Evolutionary conservation across 37 sponge, comb jelly and placozoan genomes (phyloP).

Genomic region (Hexactinellida sp.): DNA sequence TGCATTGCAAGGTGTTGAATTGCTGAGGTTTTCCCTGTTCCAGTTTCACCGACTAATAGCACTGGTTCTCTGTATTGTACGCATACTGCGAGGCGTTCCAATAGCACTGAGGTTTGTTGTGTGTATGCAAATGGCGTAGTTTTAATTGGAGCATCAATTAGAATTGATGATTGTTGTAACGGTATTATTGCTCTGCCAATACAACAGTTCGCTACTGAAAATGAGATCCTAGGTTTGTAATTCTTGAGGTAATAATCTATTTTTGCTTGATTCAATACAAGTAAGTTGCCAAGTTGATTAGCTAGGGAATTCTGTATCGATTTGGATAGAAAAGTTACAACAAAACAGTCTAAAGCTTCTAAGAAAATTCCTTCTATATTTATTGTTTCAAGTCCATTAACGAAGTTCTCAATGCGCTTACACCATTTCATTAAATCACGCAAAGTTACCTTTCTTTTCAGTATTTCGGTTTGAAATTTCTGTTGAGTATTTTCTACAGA

Average conservation of each 20-base stretch:
- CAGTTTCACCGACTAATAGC: slow-evolving; percentile 91
- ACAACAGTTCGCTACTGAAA: neutral
- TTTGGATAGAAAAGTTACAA: neutral
- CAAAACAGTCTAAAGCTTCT: neutral
- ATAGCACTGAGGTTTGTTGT: slow-evolving; percentile 42
- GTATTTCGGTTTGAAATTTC: neutral
- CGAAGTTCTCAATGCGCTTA: neutral
- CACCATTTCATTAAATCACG: slow-evolving; percentile 17
- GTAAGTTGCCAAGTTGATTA: neutral
- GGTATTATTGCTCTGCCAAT: slow-evolving; percentile 20
- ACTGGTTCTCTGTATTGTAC: slow-evolving; percentile 76
- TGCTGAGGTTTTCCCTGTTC: slow-evolving; percentile 86
- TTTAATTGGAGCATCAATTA: neutral
- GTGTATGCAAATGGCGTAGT: slow-evolving; percentile 60
- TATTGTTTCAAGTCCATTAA: neutral
- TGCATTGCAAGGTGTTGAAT: slow-evolving; percentile 67
- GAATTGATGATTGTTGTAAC: neutral
- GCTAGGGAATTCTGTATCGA: neutral
- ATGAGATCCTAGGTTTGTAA: slow-evolving; percentile 7
- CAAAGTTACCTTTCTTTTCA: neutral
- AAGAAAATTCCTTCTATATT: slow-evolving; percentile 16
- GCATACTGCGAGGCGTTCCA: slow-evolving; percentile 71
- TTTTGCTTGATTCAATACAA: neutral
- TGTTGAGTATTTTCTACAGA: neutral
- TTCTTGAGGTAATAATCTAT: neutral